Base-by-base conservation (phyloP, 2,797 vertebrate species). In the Dendrocincla tyrannina region DNA sequence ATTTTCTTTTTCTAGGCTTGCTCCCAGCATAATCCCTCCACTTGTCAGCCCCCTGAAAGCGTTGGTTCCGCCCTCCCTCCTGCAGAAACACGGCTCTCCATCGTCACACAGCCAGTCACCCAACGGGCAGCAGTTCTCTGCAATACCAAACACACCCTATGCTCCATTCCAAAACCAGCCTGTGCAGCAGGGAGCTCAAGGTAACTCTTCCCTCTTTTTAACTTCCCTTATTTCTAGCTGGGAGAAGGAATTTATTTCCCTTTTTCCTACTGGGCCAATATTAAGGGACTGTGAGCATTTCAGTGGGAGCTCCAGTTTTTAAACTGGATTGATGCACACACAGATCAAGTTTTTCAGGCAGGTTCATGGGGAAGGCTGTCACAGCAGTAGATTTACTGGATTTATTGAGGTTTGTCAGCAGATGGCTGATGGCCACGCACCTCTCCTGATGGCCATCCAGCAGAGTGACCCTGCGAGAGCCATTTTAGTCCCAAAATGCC, bases 21-120 rank as follows among this genome's bases (percentile, higher is more conserved):
- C 98, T 17, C 97, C 98, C 47, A 96, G 98, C 81, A 97, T 99
- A 79, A 97, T 99, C 88, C 98, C 98, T 69, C 98, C 99, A 9
- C 98, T 98, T 89, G 98, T 98, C 94, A 97, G 97, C 87, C 98
- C 98, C 27, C 85, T 99, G 98, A 99, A 99, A 97, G 98, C 98
- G 27, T 95, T 98, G 5, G 98, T 98, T 62, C 98, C 99, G 19
- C 98, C 99, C 28, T 97, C 98, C 70, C 92, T 98, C 10, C 86
- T 99, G 97, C 98, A 98, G 97, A 99, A 99, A 93, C 98, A 98
- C 2, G 62, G 91, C 10, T 97, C 98, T 92, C 96, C 97, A 5
- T 91, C 96, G 0, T 93, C 98, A 41, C 98, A 98, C 89, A 97
- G 94, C 96, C 98, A 97, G 76, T 97, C 96, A 85, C 97, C 97